phyloP scores from a whole-genome alignment of 2,113 vertebrate genomes.

The Nycticebus coucang region DNA sequence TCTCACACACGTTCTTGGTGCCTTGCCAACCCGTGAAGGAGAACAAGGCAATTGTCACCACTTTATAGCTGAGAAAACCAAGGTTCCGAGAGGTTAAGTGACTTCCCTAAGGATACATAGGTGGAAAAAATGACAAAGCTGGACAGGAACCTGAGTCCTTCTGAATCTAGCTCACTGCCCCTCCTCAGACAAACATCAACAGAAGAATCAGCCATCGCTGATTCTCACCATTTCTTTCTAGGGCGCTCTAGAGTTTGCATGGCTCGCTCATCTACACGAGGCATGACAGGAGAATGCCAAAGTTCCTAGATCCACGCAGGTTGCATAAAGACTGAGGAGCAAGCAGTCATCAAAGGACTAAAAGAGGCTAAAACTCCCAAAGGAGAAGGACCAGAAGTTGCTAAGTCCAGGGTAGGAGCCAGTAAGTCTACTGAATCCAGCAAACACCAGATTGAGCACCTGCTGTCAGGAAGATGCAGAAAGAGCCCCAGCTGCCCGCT shows the following conservation, averaged over 20 bases:
- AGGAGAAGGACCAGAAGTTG: neutral
- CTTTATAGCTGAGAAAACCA: neutral
- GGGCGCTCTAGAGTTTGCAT: neutral
- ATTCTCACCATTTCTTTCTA: neutral
- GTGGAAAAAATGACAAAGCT: neutral
- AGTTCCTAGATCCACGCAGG: accelerated
- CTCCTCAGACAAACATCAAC: neutral
- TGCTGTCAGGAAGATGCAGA: neutral
- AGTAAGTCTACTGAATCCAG: neutral
- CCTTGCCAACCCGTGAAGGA: neutral
- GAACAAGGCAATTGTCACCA: neutral
- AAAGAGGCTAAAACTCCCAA: neutral
- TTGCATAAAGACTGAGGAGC: neutral
- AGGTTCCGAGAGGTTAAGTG: neutral
- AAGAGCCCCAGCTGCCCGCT: neutral
- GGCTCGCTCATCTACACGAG: accelerated
- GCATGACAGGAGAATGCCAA: neutral
- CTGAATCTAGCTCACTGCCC: neutral
- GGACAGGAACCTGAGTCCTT: neutral
- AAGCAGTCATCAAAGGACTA: neutral
- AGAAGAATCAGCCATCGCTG: accelerated
- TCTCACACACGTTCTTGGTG: neutral
- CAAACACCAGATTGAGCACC: neutral
- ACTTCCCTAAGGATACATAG: neutral
- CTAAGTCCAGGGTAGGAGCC: neutral